A percentile compares a stretch with the other conserved stretches of the same genome.
These are phyloP conservation scores for Neogobius melanostomus DNA, from an alignment of 2,113 vertebrate species.

Conservation along the genomic window DNA sequence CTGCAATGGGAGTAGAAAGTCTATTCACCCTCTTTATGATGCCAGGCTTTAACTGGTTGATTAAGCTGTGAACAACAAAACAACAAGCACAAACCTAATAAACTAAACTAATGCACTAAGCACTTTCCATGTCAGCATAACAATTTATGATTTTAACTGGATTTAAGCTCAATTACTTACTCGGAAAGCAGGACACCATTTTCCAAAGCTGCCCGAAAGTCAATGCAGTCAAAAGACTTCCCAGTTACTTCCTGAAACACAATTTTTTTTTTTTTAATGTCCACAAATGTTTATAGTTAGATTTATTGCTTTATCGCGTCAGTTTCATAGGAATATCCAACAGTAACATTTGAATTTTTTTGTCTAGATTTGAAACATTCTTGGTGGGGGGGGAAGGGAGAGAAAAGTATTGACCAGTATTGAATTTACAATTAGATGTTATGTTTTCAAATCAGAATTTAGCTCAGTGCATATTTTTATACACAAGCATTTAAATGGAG, in stretches of 20 bases:
- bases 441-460: no score
- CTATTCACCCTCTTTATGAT: constrained; percentile 89
- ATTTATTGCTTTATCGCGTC: neutral
- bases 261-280: no score
- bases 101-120: neutral
- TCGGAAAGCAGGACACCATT: constrained; percentile 92
- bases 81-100: neutral
- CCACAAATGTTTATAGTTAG: neutral
- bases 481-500: no score
- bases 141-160: no score
- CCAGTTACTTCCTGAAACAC: constrained; percentile 86
- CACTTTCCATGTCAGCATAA: no score
- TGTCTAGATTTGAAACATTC: neutral
- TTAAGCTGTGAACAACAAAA: constrained; percentile 74
- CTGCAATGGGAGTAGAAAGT: constrained; percentile 93
- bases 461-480: no score
- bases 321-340: neutral
- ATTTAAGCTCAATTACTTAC: constrained; percentile 78
- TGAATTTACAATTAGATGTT: no score
- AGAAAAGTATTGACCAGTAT: no score
- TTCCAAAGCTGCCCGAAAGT: constrained; percentile 91
- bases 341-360: no score
- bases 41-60: constrained; percentile 93
- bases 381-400: no score
- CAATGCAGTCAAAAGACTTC: constrained; percentile 83